Base-by-base conservation (phyloP, 1,140 invertebrate genomes). In the Drosophila persimilis region DNA sequence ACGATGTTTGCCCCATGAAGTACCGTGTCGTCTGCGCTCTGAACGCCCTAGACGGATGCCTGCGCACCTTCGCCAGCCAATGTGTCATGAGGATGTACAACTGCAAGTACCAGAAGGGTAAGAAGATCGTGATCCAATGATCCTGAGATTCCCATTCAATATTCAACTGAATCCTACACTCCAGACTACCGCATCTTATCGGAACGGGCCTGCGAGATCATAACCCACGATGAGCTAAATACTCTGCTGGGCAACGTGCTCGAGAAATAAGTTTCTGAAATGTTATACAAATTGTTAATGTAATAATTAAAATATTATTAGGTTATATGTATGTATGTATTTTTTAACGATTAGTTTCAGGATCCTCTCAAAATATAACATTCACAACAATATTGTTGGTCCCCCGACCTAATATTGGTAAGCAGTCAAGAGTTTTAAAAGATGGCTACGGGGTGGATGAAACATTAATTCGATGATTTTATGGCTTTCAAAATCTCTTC, bases 31-130 rank as follows among this genome's bases (percentile, higher is more conserved):
- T 86, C 2, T 86, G 81, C 46, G 81, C 78, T n/a, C 41, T 78
- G 13, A 57, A 88, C 24, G 47, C 74, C 17, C 22, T 74, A 15
- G 65, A 86, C 15, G 83, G 81, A 2, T 88, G 74, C 22, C 41
- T 86, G 6, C 61, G 81, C 11, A 78, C 70, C 0, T 86, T 86
- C 56, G 70, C 81, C 24, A 86, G 71, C 47, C 78, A 61, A 15
- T 86, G 81, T 61, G 78, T 86, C 2, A 72, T 86, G 81, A 59
- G 65, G 6, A 86, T 86, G 26, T 86, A 86, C 15, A 86, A 86
- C 57, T 86, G 81, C 59, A 86, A 86, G 31, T 86, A 86, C 43
- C 69, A 83, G 35, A 88, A 77, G 35, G 59, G 81, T 86, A 31
- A 67, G 74, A 46, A 31, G 7, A 31, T 31, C 1, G 8, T 11